Evolutionary conservation across 2,797 vertebrate genomes (phyloP).

Genomic region (Enteromius mattozi): DNA sequence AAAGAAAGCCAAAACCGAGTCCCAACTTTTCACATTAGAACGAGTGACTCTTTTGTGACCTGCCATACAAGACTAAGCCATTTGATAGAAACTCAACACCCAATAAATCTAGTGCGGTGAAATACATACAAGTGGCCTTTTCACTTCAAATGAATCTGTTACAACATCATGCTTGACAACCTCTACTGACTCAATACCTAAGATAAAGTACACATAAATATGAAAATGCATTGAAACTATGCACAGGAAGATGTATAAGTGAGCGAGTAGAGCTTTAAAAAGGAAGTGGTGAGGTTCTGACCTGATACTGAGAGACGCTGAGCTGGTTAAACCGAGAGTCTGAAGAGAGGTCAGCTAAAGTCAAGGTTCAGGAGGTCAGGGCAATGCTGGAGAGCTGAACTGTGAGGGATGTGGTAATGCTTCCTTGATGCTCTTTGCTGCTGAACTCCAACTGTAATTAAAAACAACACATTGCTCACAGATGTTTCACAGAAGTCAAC

Average conservation of each 20-base stretch:
- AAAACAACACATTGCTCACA: conserved; percentile 47
- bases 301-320: conserved; percentile 27
- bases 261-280: conserved; percentile 11
- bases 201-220: background rate
- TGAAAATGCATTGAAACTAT: conserved; percentile 22
- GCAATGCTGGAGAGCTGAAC: conserved; percentile 36
- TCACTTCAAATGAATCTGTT: conserved; percentile 13
- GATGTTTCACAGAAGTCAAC: conserved; percentile 49
- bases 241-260: conserved; percentile 4
- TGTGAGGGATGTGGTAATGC: conserved; percentile 50
- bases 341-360: conserved; percentile 26
- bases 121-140: conserved; percentile 4
- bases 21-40: conserved; percentile 18
- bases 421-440: conserved; percentile 43
- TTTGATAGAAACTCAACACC: conserved; percentile 43
- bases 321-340: conserved; percentile 40
- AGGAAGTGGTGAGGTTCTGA: conserved; percentile 13
- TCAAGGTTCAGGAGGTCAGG: conserved; percentile 53
- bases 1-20: conserved; percentile 24
- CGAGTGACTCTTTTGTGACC: conserved; percentile 35
- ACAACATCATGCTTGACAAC: background rate
- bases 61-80: conserved; percentile 20
- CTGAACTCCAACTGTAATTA: conserved; percentile 51
- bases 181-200: background rate
- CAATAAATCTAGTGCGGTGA: conserved; percentile 12